Conservation (phyloP, 2,797 vertebrate genomes). For the Syngnathus acus region DNA sequence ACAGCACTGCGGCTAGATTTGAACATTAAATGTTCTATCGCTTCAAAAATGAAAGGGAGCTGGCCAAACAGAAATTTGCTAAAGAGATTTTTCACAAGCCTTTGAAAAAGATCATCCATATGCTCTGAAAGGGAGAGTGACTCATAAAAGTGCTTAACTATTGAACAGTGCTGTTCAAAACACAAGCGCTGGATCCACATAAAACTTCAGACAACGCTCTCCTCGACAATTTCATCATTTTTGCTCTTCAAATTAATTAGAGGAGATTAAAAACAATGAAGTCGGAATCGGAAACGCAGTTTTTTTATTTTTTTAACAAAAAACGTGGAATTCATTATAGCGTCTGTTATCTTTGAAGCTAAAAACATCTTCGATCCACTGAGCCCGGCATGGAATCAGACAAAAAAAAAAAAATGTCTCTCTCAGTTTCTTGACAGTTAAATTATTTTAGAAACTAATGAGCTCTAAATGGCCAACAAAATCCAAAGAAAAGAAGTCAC, state of each 20-base stretch:
- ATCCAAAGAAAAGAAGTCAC: conserved; percentile 12
- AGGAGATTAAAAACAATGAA: conserved; percentile 53
- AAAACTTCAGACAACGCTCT: conserved; percentile 28
- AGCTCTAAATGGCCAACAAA: conserved; percentile 39
- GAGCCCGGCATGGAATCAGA: not conserved
- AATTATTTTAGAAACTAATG: conserved; percentile 41
- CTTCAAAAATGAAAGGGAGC: not conserved
- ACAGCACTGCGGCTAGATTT: not conserved
- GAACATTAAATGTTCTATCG: not conserved
- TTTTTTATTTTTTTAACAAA: conserved; percentile 23
- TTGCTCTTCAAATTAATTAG: conserved; percentile 59
- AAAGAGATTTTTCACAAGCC: not conserved
- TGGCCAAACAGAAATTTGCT: not conserved
- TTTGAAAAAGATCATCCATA: conserved; percentile 3
- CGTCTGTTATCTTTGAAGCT: conserved; percentile 45
- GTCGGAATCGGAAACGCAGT: conserved; percentile 41
- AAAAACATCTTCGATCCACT: conserved; percentile 21
- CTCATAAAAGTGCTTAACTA: conserved; percentile 21
- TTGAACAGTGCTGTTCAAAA: conserved; percentile 1
- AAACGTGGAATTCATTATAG: conserved; percentile 29
- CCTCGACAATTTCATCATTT: conserved; percentile 42
- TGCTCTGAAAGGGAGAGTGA: conserved; percentile 6
- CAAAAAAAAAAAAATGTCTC: not conserved
- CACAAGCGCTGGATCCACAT: not conserved
- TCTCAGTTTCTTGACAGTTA: conserved; percentile 15